Evolutionary conservation across 1,140 invertebrate species (phyloP).

Genomic region (Diuraphis noxia): DNA sequence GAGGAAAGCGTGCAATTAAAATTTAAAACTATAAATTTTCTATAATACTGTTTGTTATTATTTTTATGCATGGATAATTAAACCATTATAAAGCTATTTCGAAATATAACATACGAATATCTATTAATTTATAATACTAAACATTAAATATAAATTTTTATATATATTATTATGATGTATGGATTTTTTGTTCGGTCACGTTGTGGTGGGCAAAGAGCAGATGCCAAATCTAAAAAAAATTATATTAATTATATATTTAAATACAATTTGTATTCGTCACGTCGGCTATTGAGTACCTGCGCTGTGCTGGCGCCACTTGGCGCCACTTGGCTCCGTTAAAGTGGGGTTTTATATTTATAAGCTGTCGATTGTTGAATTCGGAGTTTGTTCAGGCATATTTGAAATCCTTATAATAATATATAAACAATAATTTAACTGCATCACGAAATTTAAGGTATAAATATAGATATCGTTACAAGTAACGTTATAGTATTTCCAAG

Average conservation of each 20-base stretch:
- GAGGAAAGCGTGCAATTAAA: not conserved
- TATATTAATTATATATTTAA: slow-evolving; percentile 1
- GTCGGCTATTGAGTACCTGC: not conserved
- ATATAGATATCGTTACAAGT: not conserved
- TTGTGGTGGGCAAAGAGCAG: not conserved
- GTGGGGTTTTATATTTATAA: not conserved
- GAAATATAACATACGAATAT: not conserved
- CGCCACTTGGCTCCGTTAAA: not conserved
- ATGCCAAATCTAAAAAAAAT: not conserved
- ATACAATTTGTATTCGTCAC: not conserved
- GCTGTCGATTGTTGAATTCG: not conserved
- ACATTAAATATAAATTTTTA: not conserved
- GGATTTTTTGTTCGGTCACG: not conserved
- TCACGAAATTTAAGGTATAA: not conserved
- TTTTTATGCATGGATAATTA: not conserved
- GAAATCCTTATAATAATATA: not conserved
- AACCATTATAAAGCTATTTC: not conserved
- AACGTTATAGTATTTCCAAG: no score
- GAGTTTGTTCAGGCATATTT: not conserved
- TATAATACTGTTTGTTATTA: not conserved
- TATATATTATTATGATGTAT: not conserved
- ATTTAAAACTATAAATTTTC: not conserved
- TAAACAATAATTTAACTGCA: not conserved
- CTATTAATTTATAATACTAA: not conserved
- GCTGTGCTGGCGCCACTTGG: not conserved